Evolutionary conservation across 2,113 vertebrate genomes (phyloP).

Genomic region (Phyllostomus hastatus): DNA sequence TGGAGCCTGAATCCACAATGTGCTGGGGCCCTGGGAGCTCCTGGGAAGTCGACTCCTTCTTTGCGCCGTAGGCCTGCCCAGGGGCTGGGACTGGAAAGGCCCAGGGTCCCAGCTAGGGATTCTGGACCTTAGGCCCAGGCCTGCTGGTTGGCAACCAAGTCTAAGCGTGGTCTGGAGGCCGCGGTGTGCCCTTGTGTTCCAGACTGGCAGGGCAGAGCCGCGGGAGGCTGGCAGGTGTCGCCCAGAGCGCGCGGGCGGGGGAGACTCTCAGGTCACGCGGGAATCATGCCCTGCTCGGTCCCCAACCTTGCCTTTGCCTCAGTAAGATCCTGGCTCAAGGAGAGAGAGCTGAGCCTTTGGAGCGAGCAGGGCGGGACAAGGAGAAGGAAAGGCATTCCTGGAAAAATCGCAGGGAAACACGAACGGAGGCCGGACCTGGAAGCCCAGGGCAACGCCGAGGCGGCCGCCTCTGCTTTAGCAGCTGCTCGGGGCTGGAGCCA

Average conservation of each 20-base stretch:
- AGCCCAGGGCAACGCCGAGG: not conserved
- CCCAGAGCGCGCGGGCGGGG: not conserved
- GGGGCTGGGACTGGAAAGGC: not conserved
- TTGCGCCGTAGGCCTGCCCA: not conserved
- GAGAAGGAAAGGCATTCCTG: not conserved
- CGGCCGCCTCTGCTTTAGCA: not conserved
- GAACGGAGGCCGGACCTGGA: not conserved
- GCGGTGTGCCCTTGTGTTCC: not conserved
- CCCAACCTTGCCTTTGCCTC: not conserved
- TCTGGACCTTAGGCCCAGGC: not conserved
- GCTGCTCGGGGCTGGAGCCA: slow-evolving; percentile 46
- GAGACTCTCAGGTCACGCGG: slow-evolving; percentile 2
- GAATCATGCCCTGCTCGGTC: slow-evolving; percentile 11
- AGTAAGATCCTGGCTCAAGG: not conserved
- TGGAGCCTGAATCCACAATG: rapidly evolving
- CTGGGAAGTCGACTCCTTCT: rapidly evolving
- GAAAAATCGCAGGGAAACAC: not conserved
- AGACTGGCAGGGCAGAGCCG: not conserved
- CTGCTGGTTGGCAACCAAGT: not conserved
- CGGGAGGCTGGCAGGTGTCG: not conserved
- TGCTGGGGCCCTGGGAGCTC: not conserved
- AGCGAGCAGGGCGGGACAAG: not conserved
- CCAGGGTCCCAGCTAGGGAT: not conserved
- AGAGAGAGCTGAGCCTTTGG: not conserved
- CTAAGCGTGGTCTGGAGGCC: not conserved